These are phyloP conservation scores for Sinotaia quadrata DNA, from an alignment of 2,888 invertebrate genomes.

Conservation along the genomic window DNA sequence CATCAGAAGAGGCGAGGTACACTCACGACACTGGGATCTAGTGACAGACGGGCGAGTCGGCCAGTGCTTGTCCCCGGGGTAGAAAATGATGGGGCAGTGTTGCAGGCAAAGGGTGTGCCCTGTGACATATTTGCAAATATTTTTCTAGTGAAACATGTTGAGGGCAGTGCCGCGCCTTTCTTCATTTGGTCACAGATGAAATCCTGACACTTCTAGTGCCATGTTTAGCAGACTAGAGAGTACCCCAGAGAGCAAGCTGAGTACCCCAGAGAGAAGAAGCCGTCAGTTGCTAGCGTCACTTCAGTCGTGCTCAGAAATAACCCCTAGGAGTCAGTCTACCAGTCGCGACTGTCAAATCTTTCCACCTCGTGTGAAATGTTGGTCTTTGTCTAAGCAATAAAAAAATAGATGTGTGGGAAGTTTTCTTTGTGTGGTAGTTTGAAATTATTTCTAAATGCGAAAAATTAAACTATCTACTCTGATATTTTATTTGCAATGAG, in stretches of 20 bases:
- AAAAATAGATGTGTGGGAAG: no score
- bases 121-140: constrained; percentile 38
- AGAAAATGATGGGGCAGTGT: constrained; percentile 14
- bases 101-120: constrained; percentile 15
- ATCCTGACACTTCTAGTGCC: constrained; percentile 16
- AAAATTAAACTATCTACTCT: no score
- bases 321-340: no score
- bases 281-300: no score
- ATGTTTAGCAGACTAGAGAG: constrained; percentile 23
- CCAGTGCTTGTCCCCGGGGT: constrained; percentile 10
- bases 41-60: neutral
- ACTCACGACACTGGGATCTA: neutral
- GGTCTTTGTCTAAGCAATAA: no score
- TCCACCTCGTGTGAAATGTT: no score
- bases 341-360: no score
- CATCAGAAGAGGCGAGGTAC: constrained; percentile 10
- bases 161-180: neutral
- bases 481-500: no score
- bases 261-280: no score
- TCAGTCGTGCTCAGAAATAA: no score
- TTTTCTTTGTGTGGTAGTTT: no score
- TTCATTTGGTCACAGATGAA: constrained; percentile 27
- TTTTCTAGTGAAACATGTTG: constrained; percentile 27
- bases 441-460: no score
- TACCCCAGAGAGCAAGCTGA: constrained; percentile 12